A percentile compares a stretch with the other conserved stretches of the same genome.
These are phyloP conservation scores for Dreissena polymorpha DNA, from an alignment of 1,140 invertebrate genomes.

Conservation along the genomic window DNA sequence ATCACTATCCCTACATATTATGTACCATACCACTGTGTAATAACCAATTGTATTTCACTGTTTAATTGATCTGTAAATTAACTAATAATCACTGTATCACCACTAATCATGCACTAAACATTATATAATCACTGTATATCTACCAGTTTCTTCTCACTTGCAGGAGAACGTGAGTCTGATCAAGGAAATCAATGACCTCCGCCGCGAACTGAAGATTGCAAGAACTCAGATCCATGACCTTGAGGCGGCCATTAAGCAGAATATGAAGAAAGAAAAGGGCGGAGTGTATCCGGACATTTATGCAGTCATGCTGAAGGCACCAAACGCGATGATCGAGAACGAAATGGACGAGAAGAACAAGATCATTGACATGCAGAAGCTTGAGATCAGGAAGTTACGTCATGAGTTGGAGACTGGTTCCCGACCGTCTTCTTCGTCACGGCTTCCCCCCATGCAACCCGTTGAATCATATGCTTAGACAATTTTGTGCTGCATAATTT, in stretches of 20 bases:
- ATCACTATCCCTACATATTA: too few species aligned
- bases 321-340: slow-evolving; percentile 83
- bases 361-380: slow-evolving; percentile 77
- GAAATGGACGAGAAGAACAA: slow-evolving; percentile 82
- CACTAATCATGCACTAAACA: too few species aligned
- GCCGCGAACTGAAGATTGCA: slow-evolving; percentile 85
- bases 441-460: slow-evolving; percentile 65
- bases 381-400: slow-evolving; percentile 76
- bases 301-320: slow-evolving; percentile 81
- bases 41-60: too few species aligned
- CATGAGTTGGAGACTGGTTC: slow-evolving; percentile 69
- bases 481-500: too few species aligned
- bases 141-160: slow-evolving; percentile 64
- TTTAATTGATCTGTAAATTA: too few species aligned
- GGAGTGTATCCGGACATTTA: slow-evolving; percentile 83
- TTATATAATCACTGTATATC: too few species aligned
- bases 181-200: slow-evolving; percentile 87
- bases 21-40: too few species aligned
- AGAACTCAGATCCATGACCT: slow-evolving; percentile 85
- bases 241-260: slow-evolving; percentile 85
- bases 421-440: slow-evolving; percentile 64
- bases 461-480: slow-evolving; percentile 69
- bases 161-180: slow-evolving; percentile 89
- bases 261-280: slow-evolving; percentile 80
- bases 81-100: too few species aligned